Evolutionary conservation across 2,888 invertebrate genomes (phyloP).

Genomic region (Geotrupes spiniger): DNA sequence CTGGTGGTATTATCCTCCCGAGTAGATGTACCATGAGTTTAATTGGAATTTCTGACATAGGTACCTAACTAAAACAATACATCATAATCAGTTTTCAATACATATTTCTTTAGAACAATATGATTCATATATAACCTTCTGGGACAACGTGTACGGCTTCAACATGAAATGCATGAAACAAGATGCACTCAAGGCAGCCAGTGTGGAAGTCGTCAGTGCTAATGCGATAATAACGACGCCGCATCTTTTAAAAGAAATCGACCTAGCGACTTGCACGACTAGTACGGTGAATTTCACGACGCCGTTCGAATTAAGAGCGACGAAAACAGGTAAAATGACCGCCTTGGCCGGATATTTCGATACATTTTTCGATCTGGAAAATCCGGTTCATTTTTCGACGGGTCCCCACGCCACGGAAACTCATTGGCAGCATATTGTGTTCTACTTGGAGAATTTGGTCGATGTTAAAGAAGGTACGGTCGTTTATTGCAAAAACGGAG

Average conservation of each 20-base stretch:
- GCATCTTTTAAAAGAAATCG: constrained; percentile 65
- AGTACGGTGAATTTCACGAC: constrained; percentile 71
- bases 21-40: constrained; percentile 81
- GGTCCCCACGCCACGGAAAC: constrained; percentile 72
- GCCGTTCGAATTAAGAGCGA: constrained; percentile 64
- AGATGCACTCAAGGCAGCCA: constrained; percentile 77
- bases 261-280: constrained; percentile 71
- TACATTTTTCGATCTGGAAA: constrained; percentile 74
- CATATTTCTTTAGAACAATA: constrained; percentile 58
- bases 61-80: constrained; percentile 41
- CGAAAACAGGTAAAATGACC: constrained; percentile 67
- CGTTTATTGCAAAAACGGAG: not conserved
- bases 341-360: constrained; percentile 91
- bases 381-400: constrained; percentile 70
- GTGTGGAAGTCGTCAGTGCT: constrained; percentile 64
- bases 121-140: constrained; percentile 73
- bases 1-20: constrained; percentile 77
- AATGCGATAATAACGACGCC: constrained; percentile 66
- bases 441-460: constrained; percentile 74
- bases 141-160: constrained; percentile 92
- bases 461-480: constrained; percentile 62
- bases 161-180: constrained; percentile 90
- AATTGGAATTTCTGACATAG: constrained; percentile 72
- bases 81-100: constrained; percentile 9
- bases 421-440: constrained; percentile 95